A percentile compares a stretch with the other conserved stretches of the same genome.
Evolutionary conservation across 2,888 invertebrate species (phyloP).

Genomic region (Clistopyga incitator): DNA sequence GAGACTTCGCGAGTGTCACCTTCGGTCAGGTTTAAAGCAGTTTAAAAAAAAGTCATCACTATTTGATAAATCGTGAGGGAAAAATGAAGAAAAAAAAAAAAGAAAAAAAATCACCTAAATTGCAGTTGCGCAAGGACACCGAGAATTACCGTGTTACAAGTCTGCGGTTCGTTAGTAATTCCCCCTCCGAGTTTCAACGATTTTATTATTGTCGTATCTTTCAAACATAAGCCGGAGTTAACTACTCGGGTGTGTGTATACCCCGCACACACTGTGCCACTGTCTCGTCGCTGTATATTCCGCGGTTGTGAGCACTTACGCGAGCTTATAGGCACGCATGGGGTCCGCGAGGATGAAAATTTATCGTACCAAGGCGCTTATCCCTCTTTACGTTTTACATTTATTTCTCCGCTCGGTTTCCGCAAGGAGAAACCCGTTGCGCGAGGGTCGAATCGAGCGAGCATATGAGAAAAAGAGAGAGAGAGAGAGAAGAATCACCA

Average conservation of each 20-base stretch:
- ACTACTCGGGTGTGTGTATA: background rate
- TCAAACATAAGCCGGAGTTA: slow-evolving; percentile 5
- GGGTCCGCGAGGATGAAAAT: slow-evolving; percentile 59
- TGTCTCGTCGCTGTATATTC: slow-evolving; percentile 8
- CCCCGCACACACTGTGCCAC: background rate
- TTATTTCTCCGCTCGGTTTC: slow-evolving; percentile 51
- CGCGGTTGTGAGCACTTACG: slow-evolving; percentile 32
- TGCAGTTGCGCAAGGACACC: background rate
- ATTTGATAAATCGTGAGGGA: background rate
- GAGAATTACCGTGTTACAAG: slow-evolving; percentile 1
- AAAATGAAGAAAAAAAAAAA: background rate
- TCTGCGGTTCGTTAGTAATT: slow-evolving; percentile 16
- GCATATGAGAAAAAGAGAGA: slow-evolving; percentile 7
- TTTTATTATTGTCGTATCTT: slow-evolving; percentile 22
- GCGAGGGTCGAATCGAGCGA: slow-evolving; percentile 19
- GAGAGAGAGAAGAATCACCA: slow-evolving; percentile 19
- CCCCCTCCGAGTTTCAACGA: background rate
- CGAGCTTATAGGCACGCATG: slow-evolving; percentile 38
- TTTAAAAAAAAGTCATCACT: background rate
- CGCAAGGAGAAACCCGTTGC: slow-evolving; percentile 34
- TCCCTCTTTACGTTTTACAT: slow-evolving; percentile 67
- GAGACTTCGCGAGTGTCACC: background rate
- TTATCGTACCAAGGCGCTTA: slow-evolving; percentile 65
- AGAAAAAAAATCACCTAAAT: background rate
- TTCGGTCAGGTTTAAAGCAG: no score